Evolutionary conservation across 1,140 invertebrate genomes (phyloP), one percentile per base, ranked within the genome.

Genomic region (Brachionus calyciflorus): DNA sequence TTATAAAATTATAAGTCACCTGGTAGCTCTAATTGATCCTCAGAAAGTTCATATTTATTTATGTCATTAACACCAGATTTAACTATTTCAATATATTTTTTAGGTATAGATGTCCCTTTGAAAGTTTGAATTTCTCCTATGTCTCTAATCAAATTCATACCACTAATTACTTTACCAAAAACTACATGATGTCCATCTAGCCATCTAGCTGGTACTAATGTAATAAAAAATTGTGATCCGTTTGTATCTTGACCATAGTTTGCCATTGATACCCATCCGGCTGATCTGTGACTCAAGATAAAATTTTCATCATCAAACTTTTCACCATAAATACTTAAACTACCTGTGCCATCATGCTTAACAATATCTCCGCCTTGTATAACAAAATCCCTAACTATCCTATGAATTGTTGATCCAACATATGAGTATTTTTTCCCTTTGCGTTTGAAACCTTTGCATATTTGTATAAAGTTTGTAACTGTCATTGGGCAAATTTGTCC

Each of bases 351-450:
- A 57, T 77, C 76, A 3, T 26, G 14, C 14, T 49, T 69, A 14
- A 69, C 14, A 41, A 68, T 33, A 21, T 77, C 76, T 33, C 76
- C 76, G 12, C 41, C 48, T 70, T 77, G 57, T 40, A 77, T 63
- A 89, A 94, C 94, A 81, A 95, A 95, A 84, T 93, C 91, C 83
- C 93, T 93, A 6, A 95, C 92, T 6, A 96, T 92, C 75, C 93
- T 86, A 84, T 95, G 93, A 82, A 96, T 82, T 91, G 92, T 88
- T 0, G 90, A 88, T 0, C 91, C n/a, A 30, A 10, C 10, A 33
- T 53, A 77, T 1, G 84, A 84, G 79, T 40, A 51, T 55, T 73
- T 73, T 73, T 73, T 73, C 24, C 51, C 51, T n/a, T 63, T 44
- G 19, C 76, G 26, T 19, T 55, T 63, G 40, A 60, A 55, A 19